Evolutionary conservation across 2,888 invertebrate genomes (phyloP).

Genomic region (Phyllotreta cruciferae): DNA sequence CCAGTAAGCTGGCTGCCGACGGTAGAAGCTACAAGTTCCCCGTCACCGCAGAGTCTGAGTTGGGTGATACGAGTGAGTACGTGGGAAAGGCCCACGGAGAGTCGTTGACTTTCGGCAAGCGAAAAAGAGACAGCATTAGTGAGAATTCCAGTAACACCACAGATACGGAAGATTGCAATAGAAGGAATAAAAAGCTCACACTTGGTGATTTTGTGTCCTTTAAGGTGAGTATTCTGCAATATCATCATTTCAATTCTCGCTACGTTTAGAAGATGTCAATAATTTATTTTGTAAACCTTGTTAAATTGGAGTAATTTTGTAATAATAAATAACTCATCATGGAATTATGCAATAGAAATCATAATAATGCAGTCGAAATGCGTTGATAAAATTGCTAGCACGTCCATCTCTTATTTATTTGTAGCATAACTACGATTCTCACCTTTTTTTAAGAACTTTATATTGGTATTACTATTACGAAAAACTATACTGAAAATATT

Average conservation of each 20-base stretch:
- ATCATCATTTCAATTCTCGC: too few species aligned
- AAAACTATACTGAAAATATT: neutral
- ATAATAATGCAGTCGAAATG: too few species aligned
- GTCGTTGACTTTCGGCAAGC: conserved; percentile 37
- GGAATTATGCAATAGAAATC: too few species aligned
- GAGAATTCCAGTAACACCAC: conserved; percentile 42
- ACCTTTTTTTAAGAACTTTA: neutral
- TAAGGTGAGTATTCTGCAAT: conserved; percentile 43
- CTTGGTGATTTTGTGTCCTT: conserved; percentile 43
- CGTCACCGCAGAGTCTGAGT: conserved; percentile 52
- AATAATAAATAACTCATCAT: too few species aligned
- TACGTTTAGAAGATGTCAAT: too few species aligned
- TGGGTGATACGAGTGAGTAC: conserved; percentile 46
- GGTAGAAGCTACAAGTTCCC: conserved; percentile 45
- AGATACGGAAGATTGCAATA: conserved; percentile 42
- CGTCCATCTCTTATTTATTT: too few species aligned
- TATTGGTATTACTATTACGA: neutral
- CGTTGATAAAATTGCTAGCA: too few species aligned
- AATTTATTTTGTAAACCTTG: too few species aligned
- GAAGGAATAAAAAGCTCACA: conserved; percentile 41
- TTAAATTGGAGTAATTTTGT: too few species aligned
- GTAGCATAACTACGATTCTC: too few species aligned
- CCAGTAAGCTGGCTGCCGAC: conserved; percentile 28
- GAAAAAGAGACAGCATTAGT: conserved; percentile 45
- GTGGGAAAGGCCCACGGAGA: conserved; percentile 34